Evolutionary conservation across 2,888 invertebrate species (phyloP).

Genomic region (Plemyria rubiginata): DNA sequence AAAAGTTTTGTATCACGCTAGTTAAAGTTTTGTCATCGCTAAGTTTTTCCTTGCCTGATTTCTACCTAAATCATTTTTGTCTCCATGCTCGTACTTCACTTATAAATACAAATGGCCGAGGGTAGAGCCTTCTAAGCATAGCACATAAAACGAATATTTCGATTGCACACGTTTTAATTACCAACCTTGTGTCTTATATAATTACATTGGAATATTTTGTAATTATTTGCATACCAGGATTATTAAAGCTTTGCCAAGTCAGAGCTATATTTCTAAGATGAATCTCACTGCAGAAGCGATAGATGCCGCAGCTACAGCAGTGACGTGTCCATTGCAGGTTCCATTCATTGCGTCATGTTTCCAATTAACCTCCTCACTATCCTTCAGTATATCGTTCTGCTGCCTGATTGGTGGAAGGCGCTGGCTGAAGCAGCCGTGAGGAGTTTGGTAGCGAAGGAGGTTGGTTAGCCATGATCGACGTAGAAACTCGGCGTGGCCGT

Average conservation of each 20-base stretch:
- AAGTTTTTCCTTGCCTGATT: no score
- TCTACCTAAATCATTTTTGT: no score
- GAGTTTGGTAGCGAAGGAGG: slow-evolving; percentile 49
- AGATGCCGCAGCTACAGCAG: slow-evolving; percentile 49
- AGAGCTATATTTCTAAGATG: slow-evolving; percentile 19
- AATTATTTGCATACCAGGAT: neutral
- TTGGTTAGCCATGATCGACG: slow-evolving; percentile 51
- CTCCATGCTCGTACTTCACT: neutral
- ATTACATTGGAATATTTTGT: slow-evolving; percentile 4
- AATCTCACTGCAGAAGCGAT: slow-evolving; percentile 51
- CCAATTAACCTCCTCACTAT: slow-evolving; percentile 1
- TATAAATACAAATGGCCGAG: neutral
- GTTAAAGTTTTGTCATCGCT: no score
- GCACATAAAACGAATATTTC: slow-evolving; percentile 11
- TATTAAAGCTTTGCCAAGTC: neutral
- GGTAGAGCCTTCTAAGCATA: slow-evolving; percentile 7
- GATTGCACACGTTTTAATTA: slow-evolving; percentile 8
- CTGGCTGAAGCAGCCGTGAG: slow-evolving; percentile 53
- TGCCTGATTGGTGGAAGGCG: neutral
- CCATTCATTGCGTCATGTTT: slow-evolving; percentile 27
- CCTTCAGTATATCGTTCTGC: neutral
- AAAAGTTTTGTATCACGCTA: no score
- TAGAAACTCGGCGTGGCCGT: slow-evolving; percentile 56
- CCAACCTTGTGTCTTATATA: slow-evolving; percentile 3
- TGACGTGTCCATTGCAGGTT: slow-evolving; percentile 51